Evolutionary conservation across 2,797 vertebrate species (phyloP).

Genomic region (Chanos chanos): DNA sequence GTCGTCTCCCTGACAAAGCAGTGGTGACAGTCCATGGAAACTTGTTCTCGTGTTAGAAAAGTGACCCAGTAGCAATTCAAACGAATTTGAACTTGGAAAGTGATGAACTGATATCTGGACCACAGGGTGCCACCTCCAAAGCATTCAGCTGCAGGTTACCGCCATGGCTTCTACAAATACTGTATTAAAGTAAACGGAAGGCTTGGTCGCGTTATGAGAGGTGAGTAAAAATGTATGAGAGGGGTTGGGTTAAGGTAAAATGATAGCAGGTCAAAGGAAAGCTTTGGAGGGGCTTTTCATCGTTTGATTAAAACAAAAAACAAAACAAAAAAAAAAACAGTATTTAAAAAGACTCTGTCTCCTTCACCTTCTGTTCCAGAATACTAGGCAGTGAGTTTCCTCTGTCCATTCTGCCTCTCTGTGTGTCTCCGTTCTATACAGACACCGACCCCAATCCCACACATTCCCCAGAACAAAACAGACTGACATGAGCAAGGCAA

Average conservation of each 20-base stretch:
- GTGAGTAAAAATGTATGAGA: conserved; percentile 2
- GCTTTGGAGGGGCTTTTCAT: conserved; percentile 29
- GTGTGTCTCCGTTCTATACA: conserved; percentile 82
- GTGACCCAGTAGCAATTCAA: no score
- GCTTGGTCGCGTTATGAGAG: conserved; percentile 15
- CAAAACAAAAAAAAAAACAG: neutral
- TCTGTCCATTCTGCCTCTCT: conserved; percentile 88
- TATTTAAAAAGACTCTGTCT: neutral
- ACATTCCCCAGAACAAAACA: conserved; percentile 24
- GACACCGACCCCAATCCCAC: conserved; percentile 33
- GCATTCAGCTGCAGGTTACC: no score
- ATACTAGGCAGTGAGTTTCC: conserved; percentile 93
- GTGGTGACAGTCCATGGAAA: conserved; percentile 5
- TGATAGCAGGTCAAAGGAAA: conserved; percentile 1
- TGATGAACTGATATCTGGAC: no score
- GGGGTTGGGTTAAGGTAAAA: conserved; percentile 1
- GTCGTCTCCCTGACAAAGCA: neutral
- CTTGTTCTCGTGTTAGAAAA: conserved; percentile 80
- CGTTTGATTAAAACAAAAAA: neutral
- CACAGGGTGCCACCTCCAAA: no score
- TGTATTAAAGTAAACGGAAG: no score
- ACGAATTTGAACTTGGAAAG: no score
- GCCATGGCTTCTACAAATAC: no score
- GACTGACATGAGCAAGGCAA: conserved; percentile 5
- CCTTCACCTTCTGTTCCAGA: conserved; percentile 90